Base-by-base conservation (phyloP, 2,888 invertebrate genomes). In the Eristalis tenax region DNA sequence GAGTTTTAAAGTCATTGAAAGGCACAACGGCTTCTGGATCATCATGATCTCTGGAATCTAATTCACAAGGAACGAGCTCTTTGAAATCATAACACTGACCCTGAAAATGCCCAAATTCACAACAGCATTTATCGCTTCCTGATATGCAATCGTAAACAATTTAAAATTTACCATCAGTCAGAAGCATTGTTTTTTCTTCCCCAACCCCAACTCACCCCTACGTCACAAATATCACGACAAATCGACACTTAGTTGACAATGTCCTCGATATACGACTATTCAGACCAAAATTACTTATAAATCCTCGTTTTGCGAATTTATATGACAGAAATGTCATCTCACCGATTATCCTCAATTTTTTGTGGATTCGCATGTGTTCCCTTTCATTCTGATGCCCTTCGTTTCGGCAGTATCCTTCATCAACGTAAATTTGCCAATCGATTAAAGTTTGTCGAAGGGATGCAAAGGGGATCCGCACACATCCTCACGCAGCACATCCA, bases 271-370 rank as follows among this genome's bases (percentile, higher is more conserved):
- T 61, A 65, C 56, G 78, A 81, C 81, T 77, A 61, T 74, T 78
- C 78, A 61, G 77, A 78, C 71, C 83, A 38, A 78, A 86, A 86
- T 86, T 86, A 86, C 86, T 83, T 83, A 75, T 78, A 83, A 83
- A 86, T 86, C 86, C 86, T 83, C 70, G 68, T 84, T 78, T 85
- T 73, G 77, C 66, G 64, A 86, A 86, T 83, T 86, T 86, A 86
- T 86, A 87, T 87, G 83, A 83, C 87, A 80, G 79, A 64, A 83
- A 68, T 83, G 83, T 87, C 87, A 87, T 83, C 75, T 80, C 76
- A 80, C 83, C 79, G 87, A 87, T 87, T 87, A 87, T 87, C 87
- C 83, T 69, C 69, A 66, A 74, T 78, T 70, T 83, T 76, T 40
- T 79, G 11, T 75, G 35, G 28, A 59, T 66, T 74, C 68, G 43